phyloP scores from a whole-genome alignment of 1,140 invertebrate genomes.

The Copidosoma floridanum region DNA sequence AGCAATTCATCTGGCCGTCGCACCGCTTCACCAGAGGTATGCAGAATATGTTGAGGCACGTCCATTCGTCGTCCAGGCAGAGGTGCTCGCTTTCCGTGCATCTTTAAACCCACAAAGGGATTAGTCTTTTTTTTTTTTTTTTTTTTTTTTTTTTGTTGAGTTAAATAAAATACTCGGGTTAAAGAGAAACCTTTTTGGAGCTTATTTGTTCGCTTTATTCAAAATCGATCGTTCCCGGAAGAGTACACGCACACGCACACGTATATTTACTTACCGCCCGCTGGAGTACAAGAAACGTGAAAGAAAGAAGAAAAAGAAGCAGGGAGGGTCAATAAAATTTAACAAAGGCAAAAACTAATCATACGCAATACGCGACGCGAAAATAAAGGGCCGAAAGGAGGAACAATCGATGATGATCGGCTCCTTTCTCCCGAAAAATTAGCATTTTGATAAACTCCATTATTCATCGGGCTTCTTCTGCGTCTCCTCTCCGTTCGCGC shows the following conservation, averaged over 20 bases:
- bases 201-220: too few relatives aligned
- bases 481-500: too few relatives aligned
- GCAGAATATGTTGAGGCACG: conserved; percentile 71
- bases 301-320: too few relatives aligned
- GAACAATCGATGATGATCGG: conserved; percentile 9
- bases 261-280: too few relatives aligned
- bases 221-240: too few relatives aligned
- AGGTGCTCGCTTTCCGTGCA: conserved; percentile 50
- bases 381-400: conserved; percentile 1
- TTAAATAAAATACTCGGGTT: too few relatives aligned
- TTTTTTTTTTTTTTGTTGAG: too few relatives aligned
- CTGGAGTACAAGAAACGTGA: too few relatives aligned
- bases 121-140: too few relatives aligned
- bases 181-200: too few relatives aligned
- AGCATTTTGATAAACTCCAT: conserved; percentile 28
- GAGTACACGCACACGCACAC: too few relatives aligned
- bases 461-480: conserved; percentile 15
- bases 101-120: too few relatives aligned
- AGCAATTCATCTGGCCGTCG: conserved; percentile 77
- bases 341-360: conserved; percentile 7
- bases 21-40: conserved; percentile 66
- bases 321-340: neutral
- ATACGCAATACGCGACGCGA: neutral
- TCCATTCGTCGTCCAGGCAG: conserved; percentile 62
- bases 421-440: conserved; percentile 15